phyloP scores from a whole-genome alignment of 1,140 invertebrate species.

The Stenopsyche tienmushanensis region DNA sequence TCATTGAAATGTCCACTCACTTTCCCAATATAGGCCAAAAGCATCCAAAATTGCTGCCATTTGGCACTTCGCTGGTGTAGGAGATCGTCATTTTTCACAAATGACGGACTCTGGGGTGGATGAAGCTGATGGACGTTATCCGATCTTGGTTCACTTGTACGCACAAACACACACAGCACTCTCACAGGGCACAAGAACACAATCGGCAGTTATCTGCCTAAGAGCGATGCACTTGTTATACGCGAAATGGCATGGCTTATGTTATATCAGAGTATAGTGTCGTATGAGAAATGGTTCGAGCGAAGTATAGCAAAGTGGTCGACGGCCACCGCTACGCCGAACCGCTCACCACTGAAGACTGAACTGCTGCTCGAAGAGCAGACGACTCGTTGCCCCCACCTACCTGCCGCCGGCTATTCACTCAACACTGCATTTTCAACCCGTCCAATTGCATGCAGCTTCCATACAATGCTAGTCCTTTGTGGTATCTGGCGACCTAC shows the following conservation, averaged over 20 bases:
- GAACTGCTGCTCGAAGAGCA: not conserved
- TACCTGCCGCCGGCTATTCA: not conserved
- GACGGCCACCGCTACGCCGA: not conserved
- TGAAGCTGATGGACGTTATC: slow-evolving; percentile 45
- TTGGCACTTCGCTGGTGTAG: slow-evolving; percentile 84
- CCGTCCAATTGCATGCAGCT: too few relatives aligned
- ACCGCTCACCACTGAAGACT: not conserved
- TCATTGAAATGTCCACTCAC: slow-evolving; percentile 59
- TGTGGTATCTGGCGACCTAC: too few relatives aligned
- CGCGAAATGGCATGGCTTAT: not conserved
- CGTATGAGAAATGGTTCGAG: not conserved
- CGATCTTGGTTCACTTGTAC: too few relatives aligned
- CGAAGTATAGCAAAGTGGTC: too few relatives aligned
- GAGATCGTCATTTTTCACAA: slow-evolving; percentile 75
- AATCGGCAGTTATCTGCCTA: not conserved
- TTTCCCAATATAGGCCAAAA: slow-evolving; percentile 85
- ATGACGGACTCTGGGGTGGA: slow-evolving; percentile 39
- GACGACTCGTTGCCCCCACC: not conserved
- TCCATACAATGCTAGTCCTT: too few relatives aligned
- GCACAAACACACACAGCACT: not conserved
- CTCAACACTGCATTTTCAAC: too few relatives aligned
- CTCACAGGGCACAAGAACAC: slow-evolving; percentile 7
- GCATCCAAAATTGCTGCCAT: slow-evolving; percentile 86
- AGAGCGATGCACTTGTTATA: not conserved
- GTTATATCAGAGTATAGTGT: too few relatives aligned